Percentiles rank a stretch among this genome's conserved stretches.
Evolutionary conservation across 2,888 invertebrate genomes (phyloP).

Genomic region (Meloe dianella): DNA sequence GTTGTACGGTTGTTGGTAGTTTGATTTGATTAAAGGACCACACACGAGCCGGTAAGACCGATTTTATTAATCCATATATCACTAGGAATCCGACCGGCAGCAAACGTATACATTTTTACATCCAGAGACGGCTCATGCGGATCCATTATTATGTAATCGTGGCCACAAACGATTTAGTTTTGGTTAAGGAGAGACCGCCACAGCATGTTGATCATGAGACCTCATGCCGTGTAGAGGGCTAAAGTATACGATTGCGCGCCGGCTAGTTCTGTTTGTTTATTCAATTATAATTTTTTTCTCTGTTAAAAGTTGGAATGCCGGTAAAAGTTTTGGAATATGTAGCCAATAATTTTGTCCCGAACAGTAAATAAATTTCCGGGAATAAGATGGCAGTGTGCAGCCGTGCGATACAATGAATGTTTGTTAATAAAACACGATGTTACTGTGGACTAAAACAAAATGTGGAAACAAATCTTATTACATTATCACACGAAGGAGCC

Average conservation of each 20-base stretch:
- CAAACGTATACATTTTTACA: not conserved
- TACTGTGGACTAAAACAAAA: constrained; percentile 46
- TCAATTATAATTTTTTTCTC: not conserved
- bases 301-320: too few relatives aligned
- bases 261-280: not conserved
- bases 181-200: not conserved
- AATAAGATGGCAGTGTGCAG: constrained; percentile 24
- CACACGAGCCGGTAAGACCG: constrained; percentile 24
- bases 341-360: not conserved
- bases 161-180: not conserved
- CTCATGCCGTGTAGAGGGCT: not conserved
- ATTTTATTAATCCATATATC: constrained; percentile 39
- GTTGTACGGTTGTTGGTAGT: not conserved
- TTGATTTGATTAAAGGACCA: constrained; percentile 29
- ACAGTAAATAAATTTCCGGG: constrained; percentile 28
- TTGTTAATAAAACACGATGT: constrained; percentile 40
- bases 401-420: constrained; percentile 37
- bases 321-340: not conserved
- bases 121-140: not conserved
- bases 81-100: constrained; percentile 25
- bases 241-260: not conserved
- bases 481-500: constrained; percentile 27
- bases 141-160: constrained; percentile 7
- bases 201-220: constrained; percentile 1
- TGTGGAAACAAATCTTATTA: constrained; percentile 45